A percentile compares a stretch with the other conserved stretches of the same genome.
Evolutionary conservation across 2,888 invertebrate species (phyloP).

Genomic region (Chloromyia formosa): DNA sequence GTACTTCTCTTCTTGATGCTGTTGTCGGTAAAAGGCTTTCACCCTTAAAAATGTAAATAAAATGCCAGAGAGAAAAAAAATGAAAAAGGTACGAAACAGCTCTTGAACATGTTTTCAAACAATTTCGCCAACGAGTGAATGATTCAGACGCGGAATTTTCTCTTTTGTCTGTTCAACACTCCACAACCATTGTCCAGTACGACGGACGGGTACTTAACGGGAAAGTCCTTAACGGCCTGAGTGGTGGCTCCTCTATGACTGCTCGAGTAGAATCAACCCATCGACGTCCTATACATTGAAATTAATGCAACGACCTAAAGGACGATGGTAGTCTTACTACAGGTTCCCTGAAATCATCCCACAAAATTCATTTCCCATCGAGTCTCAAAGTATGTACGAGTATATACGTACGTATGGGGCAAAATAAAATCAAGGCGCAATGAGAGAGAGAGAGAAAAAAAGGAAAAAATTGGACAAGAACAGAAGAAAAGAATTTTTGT

Average conservation of each 20-base stretch:
- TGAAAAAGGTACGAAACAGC: slow-evolving; percentile 36
- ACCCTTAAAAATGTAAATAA: slow-evolving; percentile 35
- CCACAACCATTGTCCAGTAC: slow-evolving; percentile 43
- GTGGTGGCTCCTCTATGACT: slow-evolving; percentile 36
- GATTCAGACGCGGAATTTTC: slow-evolving; percentile 45
- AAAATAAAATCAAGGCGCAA: no score
- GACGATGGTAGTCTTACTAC: slow-evolving; percentile 4
- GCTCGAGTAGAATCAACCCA: slow-evolving; percentile 26
- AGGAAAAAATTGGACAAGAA: background rate
- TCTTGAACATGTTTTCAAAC: slow-evolving; percentile 45
- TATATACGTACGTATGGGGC: no score
- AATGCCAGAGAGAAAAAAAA: slow-evolving; percentile 30
- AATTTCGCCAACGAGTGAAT: slow-evolving; percentile 45
- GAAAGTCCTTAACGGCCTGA: slow-evolving; percentile 38
- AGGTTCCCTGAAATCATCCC: slow-evolving; percentile 36
- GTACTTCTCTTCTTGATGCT: slow-evolving; percentile 8
- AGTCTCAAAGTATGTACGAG: slow-evolving; percentile 7
- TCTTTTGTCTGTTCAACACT: slow-evolving; percentile 41
- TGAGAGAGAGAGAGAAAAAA: no score
- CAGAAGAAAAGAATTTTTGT: slow-evolving; percentile 16
- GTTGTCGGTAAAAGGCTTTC: slow-evolving; percentile 40
- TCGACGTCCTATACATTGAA: slow-evolving; percentile 18
- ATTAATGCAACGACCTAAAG: slow-evolving; percentile 13
- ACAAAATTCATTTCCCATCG: slow-evolving; percentile 42
- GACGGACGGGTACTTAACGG: slow-evolving; percentile 43